phyloP scores from a whole-genome alignment of 1,140 invertebrate species.

The Bombus difficillimus region DNA sequence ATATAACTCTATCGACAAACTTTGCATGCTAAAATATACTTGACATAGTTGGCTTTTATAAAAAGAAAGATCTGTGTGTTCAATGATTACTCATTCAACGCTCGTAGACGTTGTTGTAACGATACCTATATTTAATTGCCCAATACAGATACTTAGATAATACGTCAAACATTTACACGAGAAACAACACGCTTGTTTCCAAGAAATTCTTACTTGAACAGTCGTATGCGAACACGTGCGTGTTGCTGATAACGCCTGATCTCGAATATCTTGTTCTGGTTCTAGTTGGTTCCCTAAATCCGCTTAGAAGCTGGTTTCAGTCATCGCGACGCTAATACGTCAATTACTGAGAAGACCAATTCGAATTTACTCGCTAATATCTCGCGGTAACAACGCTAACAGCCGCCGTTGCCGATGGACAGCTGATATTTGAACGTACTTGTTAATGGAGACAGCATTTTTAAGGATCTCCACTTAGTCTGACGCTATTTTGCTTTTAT shows the following conservation, averaged over 20 bases:
- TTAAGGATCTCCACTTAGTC: neutral
- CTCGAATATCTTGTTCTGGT: slow-evolving; percentile 26
- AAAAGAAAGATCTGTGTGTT: neutral
- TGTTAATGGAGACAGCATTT: neutral
- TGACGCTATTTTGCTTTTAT: neutral
- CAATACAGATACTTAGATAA: neutral
- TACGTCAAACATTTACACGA: neutral
- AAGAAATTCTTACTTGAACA: neutral
- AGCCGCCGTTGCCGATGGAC: too few species aligned
- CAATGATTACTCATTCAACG: neutral
- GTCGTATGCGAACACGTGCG: neutral
- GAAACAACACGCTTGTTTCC: neutral
- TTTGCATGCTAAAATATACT: slow-evolving; percentile 3
- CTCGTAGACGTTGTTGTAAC: too few species aligned
- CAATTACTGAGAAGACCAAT: slow-evolving; percentile 28
- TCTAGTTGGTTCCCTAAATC: slow-evolving; percentile 40
- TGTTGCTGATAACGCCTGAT: slow-evolving; percentile 23
- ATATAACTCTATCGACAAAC: neutral
- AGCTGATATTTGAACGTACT: neutral
- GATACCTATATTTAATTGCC: neutral
- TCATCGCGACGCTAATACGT: slow-evolving; percentile 29
- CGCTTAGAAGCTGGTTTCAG: slow-evolving; percentile 15
- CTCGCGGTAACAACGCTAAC: slow-evolving; percentile 9
- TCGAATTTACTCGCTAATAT: slow-evolving; percentile 38
- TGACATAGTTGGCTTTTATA: neutral